Evolutionary conservation across 2,113 vertebrate species (phyloP).

Genomic region (Corythoichthys haematopterus): DNA sequence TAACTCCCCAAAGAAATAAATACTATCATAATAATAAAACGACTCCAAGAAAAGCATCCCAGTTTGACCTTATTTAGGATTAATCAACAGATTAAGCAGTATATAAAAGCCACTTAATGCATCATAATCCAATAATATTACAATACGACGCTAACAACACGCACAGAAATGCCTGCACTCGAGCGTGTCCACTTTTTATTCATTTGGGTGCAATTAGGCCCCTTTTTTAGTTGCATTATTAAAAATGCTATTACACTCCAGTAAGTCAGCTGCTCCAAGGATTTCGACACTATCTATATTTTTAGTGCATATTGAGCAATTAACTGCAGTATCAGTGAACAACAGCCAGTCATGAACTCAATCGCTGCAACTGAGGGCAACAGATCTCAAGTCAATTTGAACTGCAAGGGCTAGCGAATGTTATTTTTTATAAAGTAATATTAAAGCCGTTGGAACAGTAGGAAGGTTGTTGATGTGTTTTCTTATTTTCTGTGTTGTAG

Average conservation of each 20-base stretch:
- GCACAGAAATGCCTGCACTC: neutral
- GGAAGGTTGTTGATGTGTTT: no score
- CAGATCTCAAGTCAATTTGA: no score
- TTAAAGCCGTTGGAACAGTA: no score
- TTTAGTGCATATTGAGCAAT: constrained; percentile 23
- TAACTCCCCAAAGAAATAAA: neutral
- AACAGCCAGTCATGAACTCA: constrained; percentile 34
- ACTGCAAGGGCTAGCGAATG: no score
- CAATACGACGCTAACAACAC: constrained; percentile 1
- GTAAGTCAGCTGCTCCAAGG: constrained; percentile 6
- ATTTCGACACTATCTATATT: constrained; percentile 15
- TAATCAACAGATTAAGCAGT: neutral
- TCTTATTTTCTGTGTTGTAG: no score
- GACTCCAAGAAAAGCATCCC: neutral
- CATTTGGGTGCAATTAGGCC: constrained; percentile 8
- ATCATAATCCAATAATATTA: constrained; percentile 2
- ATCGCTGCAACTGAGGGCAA: no score
- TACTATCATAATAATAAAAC: neutral
- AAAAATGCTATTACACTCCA: neutral
- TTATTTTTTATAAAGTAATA: no score
- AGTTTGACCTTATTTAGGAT: neutral
- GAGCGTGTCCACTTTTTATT: constrained; percentile 1
- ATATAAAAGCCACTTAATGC: neutral
- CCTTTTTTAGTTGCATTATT: neutral
- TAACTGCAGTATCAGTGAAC: constrained; percentile 26